Percentiles rank a stretch among this genome's conserved stretches.
Conservation (phyloP, 2,888 invertebrate genomes). For the Acronicta psi region DNA sequence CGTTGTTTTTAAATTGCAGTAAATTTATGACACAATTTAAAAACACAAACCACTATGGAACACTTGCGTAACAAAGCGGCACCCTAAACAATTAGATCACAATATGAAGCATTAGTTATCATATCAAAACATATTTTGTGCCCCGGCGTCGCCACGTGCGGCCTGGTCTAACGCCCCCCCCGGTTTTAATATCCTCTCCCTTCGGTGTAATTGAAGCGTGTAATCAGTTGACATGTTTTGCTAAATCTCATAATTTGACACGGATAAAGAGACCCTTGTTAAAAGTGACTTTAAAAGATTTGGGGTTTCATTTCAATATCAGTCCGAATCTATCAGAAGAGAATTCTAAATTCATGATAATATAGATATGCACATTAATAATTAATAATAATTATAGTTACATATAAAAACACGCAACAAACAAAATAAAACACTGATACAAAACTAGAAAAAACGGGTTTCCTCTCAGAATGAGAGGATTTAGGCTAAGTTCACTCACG, state of each 20-base stretch:
- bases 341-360: too few species aligned
- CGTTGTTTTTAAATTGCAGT: neutral
- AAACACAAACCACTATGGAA: constrained; percentile 28
- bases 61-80: constrained; percentile 52
- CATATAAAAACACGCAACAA: too few species aligned
- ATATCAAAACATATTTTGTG: constrained; percentile 84
- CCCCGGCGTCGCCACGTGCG: constrained; percentile 74
- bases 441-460: too few species aligned
- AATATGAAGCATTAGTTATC: constrained; percentile 75
- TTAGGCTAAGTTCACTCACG: too few species aligned
- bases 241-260: constrained; percentile 86
- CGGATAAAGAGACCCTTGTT: constrained; percentile 64
- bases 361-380: too few species aligned
- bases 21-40: neutral
- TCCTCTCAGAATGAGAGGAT: too few species aligned
- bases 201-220: constrained; percentile 81
- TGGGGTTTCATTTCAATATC: constrained; percentile 8
- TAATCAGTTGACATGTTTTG: constrained; percentile 86
- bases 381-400: too few species aligned
- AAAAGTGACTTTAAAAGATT: constrained; percentile 25
- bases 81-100: constrained; percentile 72
- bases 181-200: constrained; percentile 58
- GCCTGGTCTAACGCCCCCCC: constrained; percentile 53
- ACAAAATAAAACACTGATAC: too few species aligned
- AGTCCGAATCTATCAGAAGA: neutral